phyloP scores from a whole-genome alignment of 2,888 invertebrate species.

The Cheilosia vernalis region DNA sequence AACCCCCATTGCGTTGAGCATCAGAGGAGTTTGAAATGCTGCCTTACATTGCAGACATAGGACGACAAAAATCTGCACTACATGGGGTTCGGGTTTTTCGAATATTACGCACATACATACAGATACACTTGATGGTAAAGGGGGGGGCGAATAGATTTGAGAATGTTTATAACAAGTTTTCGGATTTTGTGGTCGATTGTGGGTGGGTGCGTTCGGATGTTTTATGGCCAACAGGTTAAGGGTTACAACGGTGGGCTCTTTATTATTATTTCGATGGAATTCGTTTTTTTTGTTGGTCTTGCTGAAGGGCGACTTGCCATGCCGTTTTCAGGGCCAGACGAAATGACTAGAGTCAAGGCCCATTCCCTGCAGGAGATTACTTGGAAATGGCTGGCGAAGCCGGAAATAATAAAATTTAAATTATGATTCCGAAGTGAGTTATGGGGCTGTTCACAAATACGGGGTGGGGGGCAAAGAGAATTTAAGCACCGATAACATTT shows the following conservation, averaged over 20 bases:
- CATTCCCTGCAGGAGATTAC: conserved; percentile 63
- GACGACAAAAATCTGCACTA: neutral
- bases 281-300: neutral
- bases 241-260: conserved; percentile 47
- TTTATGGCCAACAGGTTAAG: conserved; percentile 73
- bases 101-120: neutral
- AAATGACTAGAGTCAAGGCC: conserved; percentile 32
- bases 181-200: conserved; percentile 56
- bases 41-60: conserved; percentile 22
- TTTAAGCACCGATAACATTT: conserved; percentile 28
- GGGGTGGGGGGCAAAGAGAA: conserved; percentile 23
- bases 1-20: conserved; percentile 27
- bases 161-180: conserved; percentile 48
- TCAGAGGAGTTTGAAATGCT: conserved; percentile 25
- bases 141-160: neutral
- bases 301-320: neutral
- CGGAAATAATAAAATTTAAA: conserved; percentile 73
- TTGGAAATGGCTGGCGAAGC: conserved; percentile 48
- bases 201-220: conserved; percentile 63
- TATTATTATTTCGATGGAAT: conserved; percentile 21
- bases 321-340: conserved; percentile 33
- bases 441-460: conserved; percentile 13
- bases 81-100: neutral
- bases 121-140: no score
- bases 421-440: conserved; percentile 37